Evolutionary conservation across 2,888 invertebrate species (phyloP).

Genomic region (Platypus cylindrus): DNA sequence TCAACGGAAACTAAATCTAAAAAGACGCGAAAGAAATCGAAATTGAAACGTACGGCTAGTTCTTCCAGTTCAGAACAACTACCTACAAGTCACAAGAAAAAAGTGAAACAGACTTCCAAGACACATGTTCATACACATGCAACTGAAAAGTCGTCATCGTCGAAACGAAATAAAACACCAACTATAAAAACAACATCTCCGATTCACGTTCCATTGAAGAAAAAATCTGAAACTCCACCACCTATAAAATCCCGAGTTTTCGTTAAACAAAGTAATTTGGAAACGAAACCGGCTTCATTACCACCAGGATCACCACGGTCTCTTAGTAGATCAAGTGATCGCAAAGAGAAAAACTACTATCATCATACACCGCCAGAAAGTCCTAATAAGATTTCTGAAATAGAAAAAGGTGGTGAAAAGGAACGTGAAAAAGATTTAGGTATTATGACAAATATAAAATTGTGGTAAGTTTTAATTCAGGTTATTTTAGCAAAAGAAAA

Average conservation of each 20-base stretch:
- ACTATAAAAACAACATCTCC: constrained; percentile 22
- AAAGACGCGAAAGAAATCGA: constrained; percentile 29
- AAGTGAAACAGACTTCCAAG: constrained; percentile 36
- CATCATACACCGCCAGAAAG: too few relatives aligned
- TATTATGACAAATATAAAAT: too few relatives aligned
- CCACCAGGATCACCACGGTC: constrained; percentile 33
- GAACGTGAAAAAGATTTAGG: constrained; percentile 32
- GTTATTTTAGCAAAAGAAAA: constrained; percentile 24
- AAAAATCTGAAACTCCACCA: constrained; percentile 34
- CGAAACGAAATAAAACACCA: constrained; percentile 34
- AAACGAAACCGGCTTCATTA: constrained; percentile 28
- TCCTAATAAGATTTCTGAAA: constrained; percentile 7
- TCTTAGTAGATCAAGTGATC: constrained; percentile 24
- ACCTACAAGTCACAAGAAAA: constrained; percentile 40
- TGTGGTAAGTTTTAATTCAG: too few relatives aligned
- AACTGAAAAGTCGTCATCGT: constrained; percentile 33
- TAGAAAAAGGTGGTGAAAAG: constrained; percentile 29
- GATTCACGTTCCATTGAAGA: constrained; percentile 26
- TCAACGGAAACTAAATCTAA: constrained; percentile 33
- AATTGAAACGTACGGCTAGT: constrained; percentile 27
- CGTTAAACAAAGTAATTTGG: constrained; percentile 23
- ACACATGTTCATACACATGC: too few relatives aligned
- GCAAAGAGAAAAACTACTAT: constrained; percentile 32
- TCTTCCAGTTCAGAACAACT: constrained; percentile 43
- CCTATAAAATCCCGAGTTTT: constrained; percentile 28